Evolutionary conservation across 2,888 invertebrate species (phyloP), one percentile per base, ranked within the genome.

Genomic region (Idaea dimidiata): DNA sequence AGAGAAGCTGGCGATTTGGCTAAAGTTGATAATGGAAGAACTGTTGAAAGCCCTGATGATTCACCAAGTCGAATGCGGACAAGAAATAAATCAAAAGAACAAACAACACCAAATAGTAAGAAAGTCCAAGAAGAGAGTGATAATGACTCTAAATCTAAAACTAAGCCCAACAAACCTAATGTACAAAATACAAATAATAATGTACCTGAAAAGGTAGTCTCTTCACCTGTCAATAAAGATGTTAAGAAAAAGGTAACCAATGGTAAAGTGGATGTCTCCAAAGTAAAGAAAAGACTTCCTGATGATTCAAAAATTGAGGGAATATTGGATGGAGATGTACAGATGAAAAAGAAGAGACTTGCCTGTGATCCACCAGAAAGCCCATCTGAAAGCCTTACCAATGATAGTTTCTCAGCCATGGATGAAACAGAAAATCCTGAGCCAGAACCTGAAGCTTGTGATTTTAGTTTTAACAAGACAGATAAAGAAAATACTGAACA

Each of bases 61-160:
- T 96, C 96, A 82, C 97, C 97, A 61, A 97, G 96, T 83, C 95
- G 97, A 87, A 97, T 97, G 96, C 95, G 97, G 83, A 97, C 97
- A 68, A 93, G 97, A 77, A 97, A 97, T 87, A 96, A 96, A 76
- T 95, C 96, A 61, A 96, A 97, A 91, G 96, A 97, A 89, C 94
- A 95, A 84, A 94, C 93, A 65, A 91, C 91, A 70, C 91, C 93
- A 60, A 91, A 86, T 78, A 86, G 86, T 24, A 92, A 92, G 80
- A 93, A 92, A 69, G 83, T 77, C 54, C 90, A 86, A 76, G 93
- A 92, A 72, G 93, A 93, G 78, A 91, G 89, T 87, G 92, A 92
- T 69, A 90, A 80, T 83, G 93, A 93, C 71, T 75, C 83, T 17
- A 93, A 93, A 79, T 62, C 82, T 64, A 91, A 91, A 75, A 69